Percentiles rank a stretch among this genome's conserved stretches.
These are phyloP conservation scores for Punctoribates punctum DNA, from an alignment of 2,888 invertebrate species.

Conservation along the genomic window DNA sequence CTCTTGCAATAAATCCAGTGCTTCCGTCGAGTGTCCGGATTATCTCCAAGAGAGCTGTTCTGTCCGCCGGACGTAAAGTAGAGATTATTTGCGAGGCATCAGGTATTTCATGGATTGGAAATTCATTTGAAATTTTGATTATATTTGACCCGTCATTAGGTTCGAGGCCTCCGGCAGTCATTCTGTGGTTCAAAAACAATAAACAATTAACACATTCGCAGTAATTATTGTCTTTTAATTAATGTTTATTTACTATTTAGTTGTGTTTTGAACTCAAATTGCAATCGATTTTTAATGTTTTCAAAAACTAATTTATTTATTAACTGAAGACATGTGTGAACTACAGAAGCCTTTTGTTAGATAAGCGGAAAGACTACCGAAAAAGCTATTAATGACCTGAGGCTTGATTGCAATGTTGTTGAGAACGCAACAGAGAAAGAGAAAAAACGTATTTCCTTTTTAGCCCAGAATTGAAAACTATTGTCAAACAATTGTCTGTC, in stretches of 20 bases:
- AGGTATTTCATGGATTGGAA: background rate
- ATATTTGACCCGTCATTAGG: background rate
- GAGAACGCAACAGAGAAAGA: background rate
- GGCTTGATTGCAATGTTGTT: background rate
- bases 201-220: conserved; percentile 33
- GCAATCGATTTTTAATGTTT: no score
- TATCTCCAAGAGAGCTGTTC: background rate
- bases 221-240: background rate
- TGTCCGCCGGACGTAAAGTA: conserved; percentile 42
- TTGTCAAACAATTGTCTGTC: background rate
- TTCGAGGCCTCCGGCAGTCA: conserved; percentile 37
- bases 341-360: no score
- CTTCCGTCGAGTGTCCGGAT: conserved; percentile 20
- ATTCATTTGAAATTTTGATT: background rate
- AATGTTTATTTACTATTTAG: background rate
- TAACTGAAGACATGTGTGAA: no score
- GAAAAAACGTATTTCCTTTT: background rate
- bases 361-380: no score
- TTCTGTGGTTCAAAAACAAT: conserved; percentile 37
- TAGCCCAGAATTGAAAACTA: background rate
- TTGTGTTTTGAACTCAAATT: background rate
- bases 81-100: conserved; percentile 37
- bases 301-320: no score
- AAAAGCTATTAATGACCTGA: no score
- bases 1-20: background rate